Base-by-base conservation (phyloP, 2,797 vertebrate genomes). In the Tapirus indicus region DNA sequence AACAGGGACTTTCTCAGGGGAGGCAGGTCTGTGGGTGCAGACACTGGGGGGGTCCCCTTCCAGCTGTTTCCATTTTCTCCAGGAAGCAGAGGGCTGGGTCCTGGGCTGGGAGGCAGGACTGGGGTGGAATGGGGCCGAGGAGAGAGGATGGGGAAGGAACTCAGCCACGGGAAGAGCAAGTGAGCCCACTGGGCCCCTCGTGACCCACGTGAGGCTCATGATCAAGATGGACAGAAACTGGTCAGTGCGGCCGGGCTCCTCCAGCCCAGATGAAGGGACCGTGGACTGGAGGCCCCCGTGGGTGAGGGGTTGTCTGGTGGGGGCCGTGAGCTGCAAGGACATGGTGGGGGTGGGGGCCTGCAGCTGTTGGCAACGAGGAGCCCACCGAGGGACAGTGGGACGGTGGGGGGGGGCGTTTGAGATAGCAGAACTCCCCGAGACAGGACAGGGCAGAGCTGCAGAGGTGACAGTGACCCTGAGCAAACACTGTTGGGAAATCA, bases 1-100 rank as follows among this genome's bases (percentile, higher is more conserved):
- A 47, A 23, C 7, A 49, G 72, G 27, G 23, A 14, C 12, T 0
- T 13, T 32, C 29, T 56, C 29, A 20, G 52, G 38, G 35, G 74
- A 25, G 41, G n/a, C 7, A 0, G 41, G 2, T 21, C 54, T 44
- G 71, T 18, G 62, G 82, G 23, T 38, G 32, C 14, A 0, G 66
- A 5, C 1, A 3, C 29, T 10, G 0, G 23, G 0, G 21, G 14
- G 60, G 23, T 6, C 35, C 14, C 41, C 16, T 41, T 44, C 25
- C 3, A 3, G n/a, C 16, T 72, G 66, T 54, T 25, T 25, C 64
- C 44, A 1, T 41, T 58, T 69, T 23, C 35, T 18, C 11, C 0
- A 7, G 85, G 86, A 35, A 44, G 21, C 47, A 71, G 92, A 13
- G 41, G 21, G 18, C 12, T 21, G 6, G 38, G 47, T 32, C n/a